Evolutionary conservation across 2,888 invertebrate species (phyloP), one percentile per base, ranked within the genome.

Genomic region (Cosmorhoe ocellata): DNA sequence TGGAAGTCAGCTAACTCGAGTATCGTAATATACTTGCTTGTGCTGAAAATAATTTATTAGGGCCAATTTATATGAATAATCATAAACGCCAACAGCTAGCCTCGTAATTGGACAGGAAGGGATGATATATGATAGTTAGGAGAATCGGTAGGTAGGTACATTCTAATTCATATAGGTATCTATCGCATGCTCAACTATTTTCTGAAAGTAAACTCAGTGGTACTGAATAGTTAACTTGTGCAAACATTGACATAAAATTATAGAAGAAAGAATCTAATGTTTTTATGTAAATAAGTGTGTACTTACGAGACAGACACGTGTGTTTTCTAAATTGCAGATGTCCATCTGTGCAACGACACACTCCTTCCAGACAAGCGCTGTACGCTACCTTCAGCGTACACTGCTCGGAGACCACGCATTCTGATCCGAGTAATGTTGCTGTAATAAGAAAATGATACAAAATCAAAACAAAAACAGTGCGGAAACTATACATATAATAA

Each of bases 281-380:
- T 3, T 6, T 24, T 7, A 24, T 3, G 7, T 7, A 5, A 7
- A 3, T 3, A 7, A 24, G 24, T 24, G 6, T 24, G 7, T 42
- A 95, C 97, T 96, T 93, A 97, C 97, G 96, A 76, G 95, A 94
- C 46, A 97, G 92, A 78, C 97, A 97, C 32, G 97, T 97, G 81
- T 97, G 97, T 74, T 95, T 94, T 73, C 97, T 92, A 90, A 96
- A 97, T 80, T 96, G 96, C 58, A 97, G 91, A 84, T 94, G 96
- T 62, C 96, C 96, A 68, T 95, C 94, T 51, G 94, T 93, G 82
- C 97, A 97, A 33, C 95, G 93, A 76, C 97, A 97, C 38, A 94
- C 93, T 28, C 96, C 95, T 51, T 95, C 95, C 65, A 95, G 85
- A 69, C 97, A 97, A 60, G 94, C 94, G 79, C 97, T 97, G 87